These are phyloP conservation scores for Solea solea DNA, from an alignment of 2,113 vertebrate genomes.

Conservation along the genomic window DNA sequence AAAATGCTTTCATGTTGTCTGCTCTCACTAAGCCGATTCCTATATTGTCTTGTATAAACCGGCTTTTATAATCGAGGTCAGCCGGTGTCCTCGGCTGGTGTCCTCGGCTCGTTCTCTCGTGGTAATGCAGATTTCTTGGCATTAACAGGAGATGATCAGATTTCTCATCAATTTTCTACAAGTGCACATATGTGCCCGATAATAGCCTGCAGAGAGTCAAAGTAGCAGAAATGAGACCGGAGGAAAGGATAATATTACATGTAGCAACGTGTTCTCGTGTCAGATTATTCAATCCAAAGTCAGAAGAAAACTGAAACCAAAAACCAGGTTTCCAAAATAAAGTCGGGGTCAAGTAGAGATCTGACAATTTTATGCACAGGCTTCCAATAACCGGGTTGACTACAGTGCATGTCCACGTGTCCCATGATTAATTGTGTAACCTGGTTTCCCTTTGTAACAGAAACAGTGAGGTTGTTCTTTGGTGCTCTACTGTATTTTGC, in stretches of 20 bases:
- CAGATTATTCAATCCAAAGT: background rate
- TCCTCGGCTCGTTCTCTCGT: background rate
- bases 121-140: background rate
- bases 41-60: too few relatives aligned
- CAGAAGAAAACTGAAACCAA: background rate
- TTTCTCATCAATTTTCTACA: background rate
- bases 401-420: background rate
- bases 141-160: background rate
- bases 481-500: too few relatives aligned
- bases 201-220: background rate
- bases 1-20: background rate
- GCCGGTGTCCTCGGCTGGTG: background rate
- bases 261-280: background rate
- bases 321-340: too few relatives aligned
- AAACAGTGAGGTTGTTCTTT: too few relatives aligned
- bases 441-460: too few relatives aligned
- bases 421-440: background rate
- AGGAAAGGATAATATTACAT: background rate
- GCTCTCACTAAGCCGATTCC: background rate
- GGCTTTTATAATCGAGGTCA: background rate
- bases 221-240: background rate
- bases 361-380: too few relatives aligned
- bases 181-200: too few relatives aligned
- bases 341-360: too few relatives aligned
- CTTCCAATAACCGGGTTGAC: too few relatives aligned